Evolutionary conservation across 1,140 invertebrate genomes (phyloP), one percentile per base, ranked within the genome.

Genomic region (Heliothis subflexa): DNA sequence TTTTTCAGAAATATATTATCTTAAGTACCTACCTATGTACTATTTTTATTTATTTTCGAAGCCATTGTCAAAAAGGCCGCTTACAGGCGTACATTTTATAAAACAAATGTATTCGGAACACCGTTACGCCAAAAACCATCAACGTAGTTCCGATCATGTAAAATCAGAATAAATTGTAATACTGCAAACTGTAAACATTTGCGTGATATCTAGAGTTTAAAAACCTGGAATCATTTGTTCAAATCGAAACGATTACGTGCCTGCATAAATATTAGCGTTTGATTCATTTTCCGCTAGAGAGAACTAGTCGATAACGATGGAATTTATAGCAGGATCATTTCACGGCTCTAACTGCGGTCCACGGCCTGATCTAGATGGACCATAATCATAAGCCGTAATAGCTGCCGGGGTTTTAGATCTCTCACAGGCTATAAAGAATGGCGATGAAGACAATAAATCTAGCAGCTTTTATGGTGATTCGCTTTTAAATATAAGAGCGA

Each of bases 281-380:
- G 47, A 18, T 70, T 70, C 21, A 49, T 70, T 70, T 70, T 52
- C 50, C 47, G 66, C 45, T 28, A 49, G 47, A 28, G 11, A 28
- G 66, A 40, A 40, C 33, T 28, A 28, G 28, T 70, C 66, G 66
- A 70, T 70, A 70, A 70, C 12, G 21, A 21, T n/a, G 12, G 18
- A 68, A 70, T 70, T 70, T 70, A 70, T 70, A 13, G 18, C 62
- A 5, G 25, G 66, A 70, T 70, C 66, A 70, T 70, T 70, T 70
- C 47, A 70, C 66, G 66, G 66, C 21, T 50, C 21, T 70, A 49
- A 70, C 47, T 70, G 3, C 21, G 21, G 21, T 25, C 40, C 18
- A 21, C 47, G 47, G 47, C 45, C 47, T 49, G 66, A 70, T 70
- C 66, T 70, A 70, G 66, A 70, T 70, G 47, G 47, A 10, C 66